Percentiles rank a stretch among this genome's conserved stretches.
phyloP scores from a whole-genome alignment of 2,797 vertebrate species.

The Potorous gilbertii region DNA sequence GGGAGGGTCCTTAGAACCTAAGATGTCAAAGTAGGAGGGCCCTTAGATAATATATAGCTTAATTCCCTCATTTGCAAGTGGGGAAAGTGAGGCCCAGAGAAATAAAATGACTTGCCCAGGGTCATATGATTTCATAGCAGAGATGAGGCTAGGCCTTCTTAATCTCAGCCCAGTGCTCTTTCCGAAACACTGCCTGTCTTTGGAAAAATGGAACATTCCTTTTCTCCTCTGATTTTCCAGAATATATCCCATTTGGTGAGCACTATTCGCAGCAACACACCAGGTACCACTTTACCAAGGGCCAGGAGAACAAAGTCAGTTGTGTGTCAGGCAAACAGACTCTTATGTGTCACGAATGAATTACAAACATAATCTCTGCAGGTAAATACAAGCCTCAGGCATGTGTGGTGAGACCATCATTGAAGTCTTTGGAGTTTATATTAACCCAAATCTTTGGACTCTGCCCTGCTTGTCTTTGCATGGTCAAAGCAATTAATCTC shows the following conservation, averaged over 20 bases:
- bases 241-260: background rate
- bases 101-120: too few relatives aligned
- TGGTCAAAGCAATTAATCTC: background rate
- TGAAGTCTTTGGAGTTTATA: accelerated
- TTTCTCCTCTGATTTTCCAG: background rate
- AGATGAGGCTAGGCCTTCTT: background rate
- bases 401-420: background rate
- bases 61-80: background rate
- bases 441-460: background rate
- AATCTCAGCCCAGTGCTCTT: background rate
- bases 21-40: background rate
- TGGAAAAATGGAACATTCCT: background rate
- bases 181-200: background rate
- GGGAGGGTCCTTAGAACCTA: background rate
- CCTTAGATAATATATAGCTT: background rate
- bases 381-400: accelerated
- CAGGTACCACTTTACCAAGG: background rate
- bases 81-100: background rate
- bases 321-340: background rate
- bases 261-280: background rate
- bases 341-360: background rate
- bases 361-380: background rate
- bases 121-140: background rate
- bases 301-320: background rate
- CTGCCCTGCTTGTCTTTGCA: background rate